These are phyloP conservation scores for Alcedo atthis DNA, from an alignment of 2,797 vertebrate species.

Conservation along the genomic window DNA sequence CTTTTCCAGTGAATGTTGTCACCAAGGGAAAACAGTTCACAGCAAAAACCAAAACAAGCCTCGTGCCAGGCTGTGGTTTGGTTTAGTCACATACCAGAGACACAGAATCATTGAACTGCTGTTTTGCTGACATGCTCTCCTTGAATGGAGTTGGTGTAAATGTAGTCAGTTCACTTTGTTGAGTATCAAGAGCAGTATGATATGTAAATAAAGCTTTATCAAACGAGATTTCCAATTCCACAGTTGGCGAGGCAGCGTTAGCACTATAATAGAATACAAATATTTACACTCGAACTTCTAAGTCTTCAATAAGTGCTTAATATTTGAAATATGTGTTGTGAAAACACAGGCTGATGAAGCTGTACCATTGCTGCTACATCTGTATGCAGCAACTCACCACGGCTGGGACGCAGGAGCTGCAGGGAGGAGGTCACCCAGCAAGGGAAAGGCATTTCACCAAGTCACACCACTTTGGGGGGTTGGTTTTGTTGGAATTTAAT, in stretches of 20 bases:
- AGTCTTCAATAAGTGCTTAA: constrained; percentile 70
- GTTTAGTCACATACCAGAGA: constrained; percentile 25
- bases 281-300: constrained; percentile 70
- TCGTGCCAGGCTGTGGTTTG: background rate
- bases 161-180: constrained; percentile 63
- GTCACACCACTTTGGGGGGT: background rate
- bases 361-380: constrained; percentile 29
- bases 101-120: background rate
- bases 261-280: constrained; percentile 68
- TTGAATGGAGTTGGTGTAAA: constrained; percentile 57
- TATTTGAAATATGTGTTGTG: constrained; percentile 72
- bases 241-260: constrained; percentile 54
- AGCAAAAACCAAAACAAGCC: background rate
- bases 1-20: background rate
- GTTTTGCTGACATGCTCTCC: constrained; percentile 35
- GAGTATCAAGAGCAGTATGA: constrained; percentile 62
- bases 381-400: background rate
- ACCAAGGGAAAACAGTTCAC: background rate
- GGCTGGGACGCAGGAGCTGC: background rate
- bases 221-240: constrained; percentile 66
- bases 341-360: constrained; percentile 68
- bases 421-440: background rate
- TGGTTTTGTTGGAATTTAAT: background rate
- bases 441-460: background rate
- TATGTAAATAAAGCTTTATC: constrained; percentile 73